Base-by-base conservation (phyloP, 2,797 vertebrate genomes). In the Denticeps clupeoides region DNA sequence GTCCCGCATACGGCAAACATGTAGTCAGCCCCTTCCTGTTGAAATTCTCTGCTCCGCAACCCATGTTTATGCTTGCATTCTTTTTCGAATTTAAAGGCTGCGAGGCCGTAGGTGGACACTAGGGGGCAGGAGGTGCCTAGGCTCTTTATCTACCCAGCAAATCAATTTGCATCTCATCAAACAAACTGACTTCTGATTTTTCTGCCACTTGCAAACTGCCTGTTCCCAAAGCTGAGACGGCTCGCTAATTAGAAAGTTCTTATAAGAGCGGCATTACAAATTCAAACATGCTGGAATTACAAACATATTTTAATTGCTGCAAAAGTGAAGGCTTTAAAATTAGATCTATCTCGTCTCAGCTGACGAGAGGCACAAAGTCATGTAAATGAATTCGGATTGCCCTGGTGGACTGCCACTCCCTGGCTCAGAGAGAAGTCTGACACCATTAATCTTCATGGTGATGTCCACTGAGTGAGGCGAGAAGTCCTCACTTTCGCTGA, bases 111-210 rank as follows among this genome's bases (percentile, higher is more conserved):
- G 19, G 13, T 45, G 21, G 62, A 72, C 75, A 77, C 69, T 65
- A 74, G 79, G 68, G 72, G 75, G 72, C 77, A 78, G 65, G 51
- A 37, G 61, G 31, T 61, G 49, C 71, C 63, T 53, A 70, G 59
- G 57, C 50, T 49, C 51, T 58, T 38, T 42, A 42, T 49, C 63
- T 38, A 59, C 25, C 44, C 28, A 2, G 6, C 19, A 29, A 49
- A 9, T 47, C 28, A 22, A 32, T 44, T 28, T 51, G 37, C 51
- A 47, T 59, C 60, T 60, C 31, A 51, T 64, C 55, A 58, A 62
- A 64, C 44, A 41, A 46, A 38, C 15, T 45, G 27, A 22, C 45
- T 59, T 31, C 42, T 40, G 10, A 25, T 43, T 43, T 57, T 23
- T n/a, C 21, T 4, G 28, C 46, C 8, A 56, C 41, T 65, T 45